Evolutionary conservation across 2,888 invertebrate genomes (phyloP).

Genomic region (Aleiodes testaceus): DNA sequence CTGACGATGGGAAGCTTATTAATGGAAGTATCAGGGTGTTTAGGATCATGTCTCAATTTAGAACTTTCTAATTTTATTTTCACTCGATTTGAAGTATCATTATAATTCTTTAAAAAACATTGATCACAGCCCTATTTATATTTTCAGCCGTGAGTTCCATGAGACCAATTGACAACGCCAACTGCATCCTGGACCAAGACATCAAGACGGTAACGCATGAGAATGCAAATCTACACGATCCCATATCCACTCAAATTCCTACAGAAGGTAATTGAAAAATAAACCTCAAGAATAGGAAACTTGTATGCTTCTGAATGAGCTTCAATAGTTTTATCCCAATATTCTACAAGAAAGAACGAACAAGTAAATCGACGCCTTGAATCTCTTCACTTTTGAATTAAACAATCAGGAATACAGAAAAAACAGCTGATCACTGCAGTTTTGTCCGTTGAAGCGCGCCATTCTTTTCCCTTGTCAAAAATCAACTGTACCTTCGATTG

Average conservation of each 20-base stretch:
- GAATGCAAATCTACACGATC: slow-evolving; percentile 84
- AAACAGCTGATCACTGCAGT: no score
- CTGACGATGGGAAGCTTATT: no score
- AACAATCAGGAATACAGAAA: no score
- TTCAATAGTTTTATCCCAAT: no score
- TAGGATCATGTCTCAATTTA: background rate
- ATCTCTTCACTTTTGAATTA: no score
- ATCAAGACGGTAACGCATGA: slow-evolving; percentile 91
- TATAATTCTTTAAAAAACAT: background rate
- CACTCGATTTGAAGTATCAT: background rate
- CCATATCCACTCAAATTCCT: slow-evolving; percentile 80
- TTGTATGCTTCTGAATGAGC: background rate
- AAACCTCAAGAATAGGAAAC: background rate
- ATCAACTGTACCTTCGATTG: no score
- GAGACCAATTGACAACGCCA: slow-evolving; percentile 90
- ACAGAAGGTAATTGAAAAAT: slow-evolving; percentile 77
- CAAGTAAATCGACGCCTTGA: no score
- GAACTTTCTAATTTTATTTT: no score
- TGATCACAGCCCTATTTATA: slow-evolving; percentile 38
- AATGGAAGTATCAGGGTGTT: background rate
- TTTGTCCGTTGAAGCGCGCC: no score
- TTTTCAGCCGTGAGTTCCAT: slow-evolving; percentile 91
- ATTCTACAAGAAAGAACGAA: no score
- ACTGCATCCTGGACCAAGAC: slow-evolving; percentile 92
- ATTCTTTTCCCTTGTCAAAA: no score